Evolutionary conservation across 1,140 invertebrate genomes (phyloP), one percentile per base, ranked within the genome.

Genomic region (Eurosta solidaginis): DNA sequence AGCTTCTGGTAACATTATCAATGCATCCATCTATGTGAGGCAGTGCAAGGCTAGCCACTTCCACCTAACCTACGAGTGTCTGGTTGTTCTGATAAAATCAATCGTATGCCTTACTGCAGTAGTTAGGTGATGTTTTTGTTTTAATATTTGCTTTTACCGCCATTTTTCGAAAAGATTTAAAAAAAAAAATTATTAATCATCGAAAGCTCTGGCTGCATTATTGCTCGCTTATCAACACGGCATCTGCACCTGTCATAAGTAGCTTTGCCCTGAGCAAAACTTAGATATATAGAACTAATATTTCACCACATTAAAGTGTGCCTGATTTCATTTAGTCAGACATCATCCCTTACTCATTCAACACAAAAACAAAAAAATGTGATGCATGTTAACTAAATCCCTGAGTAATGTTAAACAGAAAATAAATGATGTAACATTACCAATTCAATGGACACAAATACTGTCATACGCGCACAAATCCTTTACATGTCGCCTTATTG

Each of bases 321-420:
- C n/a, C n/a, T n/a, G n/a, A n/a, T n/a, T n/a, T n/a, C n/a, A n/a
- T 33, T 59, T 22, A 36, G 54, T 12, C 29, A 59, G 12, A 1
- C 54, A 59, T 6, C 29, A 29, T 59, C 17, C 29, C 54, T 1
- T 4, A n/a, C n/a, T n/a, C n/a, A n/a, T 10, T 17, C 14, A 29
- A 14, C 25, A 36, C 29, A 2, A 1, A 6, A 12, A 4, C 14
- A 17, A 10, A 12, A 29, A 59, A 4, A 29, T 12, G 33, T 17
- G 33, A 9, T 68, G 29, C 22, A 17, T 40, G 59, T 68, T 40
- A 1, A 9, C 17, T 68, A 68, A 68, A 68, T 68, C 59, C 59
- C 59, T 68, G 33, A 68, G 59, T 40, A 68, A 68, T 68, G 59
- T 68, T 68, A 68, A 68, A 68, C 59, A 68, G 12, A 68, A 68